These are phyloP conservation scores for Zeugodacus cucurbitae DNA, from an alignment of 1,140 invertebrate species.

Conservation along the genomic window DNA sequence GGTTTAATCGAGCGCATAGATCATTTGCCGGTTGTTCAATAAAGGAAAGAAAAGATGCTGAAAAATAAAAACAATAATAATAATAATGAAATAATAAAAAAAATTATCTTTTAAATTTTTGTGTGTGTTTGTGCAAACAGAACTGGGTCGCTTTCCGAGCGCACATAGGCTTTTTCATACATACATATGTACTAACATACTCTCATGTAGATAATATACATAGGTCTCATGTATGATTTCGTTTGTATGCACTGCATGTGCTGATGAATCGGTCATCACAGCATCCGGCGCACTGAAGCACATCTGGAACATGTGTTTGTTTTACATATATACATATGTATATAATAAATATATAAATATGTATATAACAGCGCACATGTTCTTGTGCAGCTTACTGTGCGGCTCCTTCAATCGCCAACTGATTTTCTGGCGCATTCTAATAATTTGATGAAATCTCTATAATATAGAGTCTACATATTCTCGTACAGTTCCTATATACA, in stretches of 20 bases:
- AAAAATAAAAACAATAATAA: neutral
- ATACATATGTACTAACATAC: neutral
- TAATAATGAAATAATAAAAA: neutral
- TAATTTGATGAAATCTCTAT: neutral
- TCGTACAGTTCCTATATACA: neutral
- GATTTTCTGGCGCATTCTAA: neutral
- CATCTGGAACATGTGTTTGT: constrained; percentile 3
- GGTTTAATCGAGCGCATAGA: neutral
- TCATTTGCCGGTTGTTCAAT: neutral
- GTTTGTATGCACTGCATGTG: neutral
- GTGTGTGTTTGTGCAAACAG: neutral
- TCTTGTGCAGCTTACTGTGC: too few relatives aligned
- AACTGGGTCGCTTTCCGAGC: neutral
- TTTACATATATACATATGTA: neutral
- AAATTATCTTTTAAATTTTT: neutral
- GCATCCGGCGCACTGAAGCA: constrained; percentile 14
- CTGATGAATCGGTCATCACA: neutral
- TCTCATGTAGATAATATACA: neutral
- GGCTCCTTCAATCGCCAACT: neutral
- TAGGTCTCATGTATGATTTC: neutral
- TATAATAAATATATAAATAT: neutral
- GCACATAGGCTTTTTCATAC: neutral
- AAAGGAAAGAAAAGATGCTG: neutral
- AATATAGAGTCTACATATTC: too few relatives aligned
- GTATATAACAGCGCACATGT: too few relatives aligned